Evolutionary conservation across 2,888 invertebrate species (phyloP).

Genomic region (Dromius quadrimaculatus): DNA sequence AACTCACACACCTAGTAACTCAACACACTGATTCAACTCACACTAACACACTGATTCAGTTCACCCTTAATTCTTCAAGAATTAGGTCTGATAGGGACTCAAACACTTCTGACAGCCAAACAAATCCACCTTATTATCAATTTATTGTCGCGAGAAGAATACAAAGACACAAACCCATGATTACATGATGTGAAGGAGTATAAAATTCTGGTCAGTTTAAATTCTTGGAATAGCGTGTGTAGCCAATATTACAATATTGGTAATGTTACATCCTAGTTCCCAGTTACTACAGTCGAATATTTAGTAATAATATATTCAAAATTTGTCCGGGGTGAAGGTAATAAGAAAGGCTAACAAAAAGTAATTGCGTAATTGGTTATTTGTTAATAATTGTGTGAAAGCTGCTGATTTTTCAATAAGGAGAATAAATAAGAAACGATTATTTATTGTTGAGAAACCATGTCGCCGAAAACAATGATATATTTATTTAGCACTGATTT

Average conservation of each 20-base stretch:
- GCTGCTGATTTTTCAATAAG: conserved; percentile 14
- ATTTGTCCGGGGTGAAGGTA: conserved; percentile 12
- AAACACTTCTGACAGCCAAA: too few relatives aligned
- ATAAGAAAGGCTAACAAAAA: conserved; percentile 22
- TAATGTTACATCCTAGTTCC: conserved; percentile 3
- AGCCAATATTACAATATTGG: conserved; percentile 2
- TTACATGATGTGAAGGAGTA: too few relatives aligned
- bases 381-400: conserved; percentile 37
- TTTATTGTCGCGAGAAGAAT: too few relatives aligned
- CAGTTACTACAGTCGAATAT: conserved; percentile 6
- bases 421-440: conserved; percentile 3
- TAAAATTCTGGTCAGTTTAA: conserved; percentile 22
- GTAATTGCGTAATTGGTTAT: conserved; percentile 26
- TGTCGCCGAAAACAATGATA: conserved; percentile 12
- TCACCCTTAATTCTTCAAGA: too few relatives aligned
- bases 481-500: too few relatives aligned
- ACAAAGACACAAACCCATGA: too few relatives aligned
- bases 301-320: conserved; percentile 13
- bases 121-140: too few relatives aligned
- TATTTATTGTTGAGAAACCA: conserved; percentile 18
- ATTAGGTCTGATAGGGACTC: too few relatives aligned
- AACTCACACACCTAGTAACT: too few relatives aligned
- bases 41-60: too few relatives aligned
- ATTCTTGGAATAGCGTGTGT: conserved; percentile 10
- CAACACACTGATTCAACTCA: too few relatives aligned